These are phyloP conservation scores for Passer montanus DNA, from an alignment of 2,113 vertebrate species.

Conservation along the genomic window DNA sequence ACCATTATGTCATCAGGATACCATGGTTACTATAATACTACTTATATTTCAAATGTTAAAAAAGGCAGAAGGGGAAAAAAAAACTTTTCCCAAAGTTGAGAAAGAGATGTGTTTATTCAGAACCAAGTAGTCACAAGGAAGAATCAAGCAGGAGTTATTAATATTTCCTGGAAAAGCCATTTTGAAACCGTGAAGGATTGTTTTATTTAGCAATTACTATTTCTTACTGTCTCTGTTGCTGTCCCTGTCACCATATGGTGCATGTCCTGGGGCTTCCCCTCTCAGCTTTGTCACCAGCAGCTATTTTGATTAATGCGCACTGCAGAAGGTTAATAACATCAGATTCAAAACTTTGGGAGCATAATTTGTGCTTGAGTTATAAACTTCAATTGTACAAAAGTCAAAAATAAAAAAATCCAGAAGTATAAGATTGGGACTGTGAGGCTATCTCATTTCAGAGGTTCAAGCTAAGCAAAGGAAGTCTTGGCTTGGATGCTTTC, in stretches of 20 bases:
- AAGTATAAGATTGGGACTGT: neutral
- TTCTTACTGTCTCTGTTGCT: constrained; percentile 20
- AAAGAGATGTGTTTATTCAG: neutral
- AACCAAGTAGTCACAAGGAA: neutral
- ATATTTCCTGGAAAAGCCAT: constrained; percentile 16
- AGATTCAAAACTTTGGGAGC: neutral
- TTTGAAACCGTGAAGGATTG: neutral
- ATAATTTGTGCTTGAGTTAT: neutral
- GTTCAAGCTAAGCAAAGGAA: neutral
- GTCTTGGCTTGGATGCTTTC: constrained; percentile 28
- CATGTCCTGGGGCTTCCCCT: constrained; percentile 35
- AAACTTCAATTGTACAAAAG: neutral
- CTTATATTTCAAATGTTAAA: constrained; percentile 64
- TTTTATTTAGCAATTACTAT: constrained; percentile 34
- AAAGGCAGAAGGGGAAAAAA: constrained; percentile 16
- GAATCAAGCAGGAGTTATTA: neutral
- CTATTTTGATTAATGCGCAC: constrained; percentile 6
- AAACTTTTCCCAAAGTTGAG: constrained; percentile 40
- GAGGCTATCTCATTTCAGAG: neutral
- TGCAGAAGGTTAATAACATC: neutral
- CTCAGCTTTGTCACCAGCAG: constrained; percentile 24
- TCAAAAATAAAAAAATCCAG: neutral
- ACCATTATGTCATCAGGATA: constrained; percentile 70
- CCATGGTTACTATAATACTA: constrained; percentile 71
- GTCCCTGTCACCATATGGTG: constrained; percentile 47